Evolutionary conservation across 2,888 invertebrate species (phyloP), one percentile per base, ranked within the genome.

Genomic region (Polydesmus complanatus): DNA sequence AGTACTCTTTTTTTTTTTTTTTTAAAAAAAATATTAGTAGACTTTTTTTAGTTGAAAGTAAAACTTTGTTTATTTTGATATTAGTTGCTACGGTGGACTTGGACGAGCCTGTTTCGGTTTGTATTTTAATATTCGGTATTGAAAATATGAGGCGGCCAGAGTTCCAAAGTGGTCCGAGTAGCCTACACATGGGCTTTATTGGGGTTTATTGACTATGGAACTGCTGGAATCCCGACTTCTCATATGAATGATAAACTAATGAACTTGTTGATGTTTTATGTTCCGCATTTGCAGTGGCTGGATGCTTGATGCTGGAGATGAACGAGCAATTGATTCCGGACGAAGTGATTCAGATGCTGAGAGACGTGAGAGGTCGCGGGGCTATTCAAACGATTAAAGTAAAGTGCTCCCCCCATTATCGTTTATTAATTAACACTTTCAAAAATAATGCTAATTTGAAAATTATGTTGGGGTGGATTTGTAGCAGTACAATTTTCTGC

Each of bases 401-500:
- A 56, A 47, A 48, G 21, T 56, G 14, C 18, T 54, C 19, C 25
- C 23, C 26, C 3, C 11, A 54, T 54, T 23, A 8, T 54, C 18
- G 23, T 54, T 27, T 25, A n/a, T 14, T 11, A 47, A 47, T 47
- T 18, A 14, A 14, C 48, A 14, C n/a, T 11, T 47, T 14, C 11
- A 47, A 8, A 19, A 8, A 19, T n/a, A 51, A n/a, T n/a, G 3
- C 22, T n/a, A 8, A 22, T 56, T 56, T 47, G 27, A 11, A 37
- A 37, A 22, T 11, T 21, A 14, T 37, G 47, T 37, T 14, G 18
- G 21, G 3, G 1, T 37, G n/a, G 2, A 25, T 22, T 47, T 27
- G 22, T n/a, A 61, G 61, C 61, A 61, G 50, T 61, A 61, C 56
- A 61, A 61, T 56, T 61, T 61, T 21, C 48, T 61, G 8, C 26